Evolutionary conservation across 2,888 invertebrate species (phyloP), one percentile per base, ranked within the genome.

Genomic region (Amiota communis): DNA sequence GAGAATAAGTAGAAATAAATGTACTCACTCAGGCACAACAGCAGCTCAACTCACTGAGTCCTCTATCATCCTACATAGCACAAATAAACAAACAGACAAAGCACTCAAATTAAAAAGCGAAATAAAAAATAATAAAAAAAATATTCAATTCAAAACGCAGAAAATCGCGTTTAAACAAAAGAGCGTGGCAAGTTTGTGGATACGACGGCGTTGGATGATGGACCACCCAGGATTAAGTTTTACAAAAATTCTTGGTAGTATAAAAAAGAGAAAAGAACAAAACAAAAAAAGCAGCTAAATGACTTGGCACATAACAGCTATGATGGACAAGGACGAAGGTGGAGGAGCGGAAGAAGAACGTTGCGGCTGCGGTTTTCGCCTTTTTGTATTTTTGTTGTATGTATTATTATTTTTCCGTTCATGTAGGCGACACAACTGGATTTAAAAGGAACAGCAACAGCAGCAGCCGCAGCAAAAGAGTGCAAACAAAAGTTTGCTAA

Each of bases 211-310:
- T 8, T 59, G 17, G 70, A 70, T 47, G 49, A 48, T 13, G 49
- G 70, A 70, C 70, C 70, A 70, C 70, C 70, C 70, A 70, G 70
- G 70, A 70, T 70, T 70, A 59, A 61, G 70, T 61, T 70, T 48
- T 23, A 48, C 15, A 36, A 36, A 36, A 36, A 36, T 36, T 36
- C 36, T 36, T 36, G 36, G 36, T 36, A 36, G 36, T 36, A 36
- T 6, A 36, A 36, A 36, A 36, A 36, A 57, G 36, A 36, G 13
- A 56, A 70, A 36, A 59, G 3, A 68, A 36, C 23, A 68, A 20
- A 20, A 20, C 0, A 68, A 11, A 9, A 59, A 11, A 59, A 57
- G 1, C 53, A 3, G 53, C 53, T 36, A 65, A 36, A 65, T 65
- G 65, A 49, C 65, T 65, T 65, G 49, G 49, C 65, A 49, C 65